A percentile compares a stretch with the other conserved stretches of the same genome.
Evolutionary conservation across 2,113 vertebrate species (phyloP).

Genomic region (Chascanopsetta lugubris): DNA sequence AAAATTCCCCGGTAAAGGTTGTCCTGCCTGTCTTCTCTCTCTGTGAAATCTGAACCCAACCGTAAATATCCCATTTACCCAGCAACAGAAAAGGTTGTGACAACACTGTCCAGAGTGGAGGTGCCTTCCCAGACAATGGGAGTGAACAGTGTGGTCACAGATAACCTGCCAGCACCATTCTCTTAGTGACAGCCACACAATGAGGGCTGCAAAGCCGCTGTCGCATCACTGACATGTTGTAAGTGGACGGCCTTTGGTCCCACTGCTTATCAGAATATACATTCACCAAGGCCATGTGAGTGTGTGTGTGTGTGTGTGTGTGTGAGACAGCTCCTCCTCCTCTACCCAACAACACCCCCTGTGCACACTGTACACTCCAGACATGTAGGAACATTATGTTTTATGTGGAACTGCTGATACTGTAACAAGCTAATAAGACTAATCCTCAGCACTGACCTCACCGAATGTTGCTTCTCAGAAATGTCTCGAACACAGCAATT

Average conservation of each 20-base stretch:
- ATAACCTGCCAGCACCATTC: neutral
- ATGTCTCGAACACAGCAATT: too few species aligned
- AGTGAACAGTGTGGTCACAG: slow-evolving; percentile 15
- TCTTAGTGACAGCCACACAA: slow-evolving; percentile 12
- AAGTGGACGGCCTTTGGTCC: neutral
- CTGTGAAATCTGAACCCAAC: slow-evolving; percentile 58
- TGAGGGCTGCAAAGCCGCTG: neutral
- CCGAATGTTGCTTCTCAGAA: too few species aligned
- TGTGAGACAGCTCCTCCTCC: too few species aligned
- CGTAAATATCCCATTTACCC: slow-evolving; percentile 71
- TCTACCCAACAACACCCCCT: too few species aligned
- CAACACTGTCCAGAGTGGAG: slow-evolving; percentile 34
- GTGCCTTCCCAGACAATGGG: slow-evolving; percentile 37
- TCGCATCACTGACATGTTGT: neutral
- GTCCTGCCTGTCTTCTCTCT: slow-evolving; percentile 43
- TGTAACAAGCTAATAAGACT: too few species aligned
- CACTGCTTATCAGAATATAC: neutral
- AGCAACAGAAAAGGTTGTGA: slow-evolving; percentile 64
- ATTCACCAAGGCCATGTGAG: neutral
- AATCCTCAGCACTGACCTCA: too few species aligned
- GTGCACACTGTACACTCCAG: too few species aligned
- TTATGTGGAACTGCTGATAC: too few species aligned
- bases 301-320: neutral
- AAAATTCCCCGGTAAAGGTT: slow-evolving; percentile 34
- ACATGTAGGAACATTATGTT: too few species aligned